Conservation (phyloP, 2,888 invertebrate species). For the Deroplatys truncata region DNA sequence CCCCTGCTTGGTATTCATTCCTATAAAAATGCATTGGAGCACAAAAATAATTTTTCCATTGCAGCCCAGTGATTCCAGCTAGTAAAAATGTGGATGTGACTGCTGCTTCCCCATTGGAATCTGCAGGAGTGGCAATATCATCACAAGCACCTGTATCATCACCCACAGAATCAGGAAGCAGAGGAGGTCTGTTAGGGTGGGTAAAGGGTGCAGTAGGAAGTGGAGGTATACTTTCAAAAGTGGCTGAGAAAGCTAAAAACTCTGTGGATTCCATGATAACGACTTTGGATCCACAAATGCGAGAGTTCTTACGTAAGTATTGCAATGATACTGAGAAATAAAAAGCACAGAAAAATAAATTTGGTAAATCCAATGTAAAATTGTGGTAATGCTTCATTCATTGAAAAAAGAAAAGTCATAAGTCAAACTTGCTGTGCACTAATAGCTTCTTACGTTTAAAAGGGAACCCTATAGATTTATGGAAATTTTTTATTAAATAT, state of each 20-base stretch:
- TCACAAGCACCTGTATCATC: conserved; percentile 31
- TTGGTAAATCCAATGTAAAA: no score
- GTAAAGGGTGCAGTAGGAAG: conserved; percentile 62
- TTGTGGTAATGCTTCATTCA: no score
- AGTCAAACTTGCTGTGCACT: no score
- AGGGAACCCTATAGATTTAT: no score
- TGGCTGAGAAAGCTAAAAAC: conserved; percentile 71
- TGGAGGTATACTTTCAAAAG: conserved; percentile 59
- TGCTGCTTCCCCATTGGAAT: not conserved
- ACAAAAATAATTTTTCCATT: not conserved
- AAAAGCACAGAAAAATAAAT: no score
- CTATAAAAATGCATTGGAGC: not conserved
- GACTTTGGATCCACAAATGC: conserved; percentile 86
- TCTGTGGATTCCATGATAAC: conserved; percentile 84
- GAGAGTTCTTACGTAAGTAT: conserved; percentile 74
- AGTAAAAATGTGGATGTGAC: conserved; percentile 48
- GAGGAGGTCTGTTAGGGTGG: conserved; percentile 62
- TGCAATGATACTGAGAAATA: no score
- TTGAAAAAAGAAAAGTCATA: no score
- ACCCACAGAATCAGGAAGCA: conserved; percentile 45
- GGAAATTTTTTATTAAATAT: no score
- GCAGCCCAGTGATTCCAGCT: conserved; percentile 52
- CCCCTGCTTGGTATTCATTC: not conserved
- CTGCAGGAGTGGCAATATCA: not conserved
- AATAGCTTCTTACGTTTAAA: no score